Evolutionary conservation across 1,140 invertebrate species (phyloP), one percentile per base, ranked within the genome.

Genomic region (Leucophenga varia): DNA sequence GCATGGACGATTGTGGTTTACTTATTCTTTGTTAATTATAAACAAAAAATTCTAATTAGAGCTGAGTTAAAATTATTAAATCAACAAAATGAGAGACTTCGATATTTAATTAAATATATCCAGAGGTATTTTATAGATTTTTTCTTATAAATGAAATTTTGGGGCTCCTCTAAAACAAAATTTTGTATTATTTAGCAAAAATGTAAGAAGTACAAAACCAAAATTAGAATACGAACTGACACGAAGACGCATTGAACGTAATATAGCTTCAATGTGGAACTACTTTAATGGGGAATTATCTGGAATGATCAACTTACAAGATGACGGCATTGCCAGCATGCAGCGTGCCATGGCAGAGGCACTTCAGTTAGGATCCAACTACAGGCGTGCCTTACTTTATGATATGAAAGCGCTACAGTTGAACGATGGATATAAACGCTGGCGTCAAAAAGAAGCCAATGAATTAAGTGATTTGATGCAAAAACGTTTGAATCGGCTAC

Each of bases 381-480:
- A 86, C 58, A 84, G 88, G 77, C 82, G 83, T 65, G 82, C 83
- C 7, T 73, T 92, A 18, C 61, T 88, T 12, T 81, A 80, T 46
- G 87, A 91, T 76, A 77, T 92, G 28, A 74, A 84, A 42, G 80
- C 78, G 43, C 72, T 93, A n/a, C 79, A 79, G 19, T 79, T 85
- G 50, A 74, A 84, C 22, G 92, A 96, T 77, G 90, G 89, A 1
- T 86, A 87, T 68, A 78, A 84, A 18, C 78, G 82, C 40, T 95
- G 91, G 90, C 77, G 92, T 55, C 78, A 84, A 49, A 80, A 83
- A 34, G 91, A 95, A 78, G 81, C 88, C 5, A 77, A 81, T 51
- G 83, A 86, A 49, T 78, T 96, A 17, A 87, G 86, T 54, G 84
- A 88, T 61, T 79, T 93, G 13, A 83, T 96, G 7, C 91, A 95